Conservation (phyloP, 2,113 vertebrate species). For the Platysternon megacephalum region DNA sequence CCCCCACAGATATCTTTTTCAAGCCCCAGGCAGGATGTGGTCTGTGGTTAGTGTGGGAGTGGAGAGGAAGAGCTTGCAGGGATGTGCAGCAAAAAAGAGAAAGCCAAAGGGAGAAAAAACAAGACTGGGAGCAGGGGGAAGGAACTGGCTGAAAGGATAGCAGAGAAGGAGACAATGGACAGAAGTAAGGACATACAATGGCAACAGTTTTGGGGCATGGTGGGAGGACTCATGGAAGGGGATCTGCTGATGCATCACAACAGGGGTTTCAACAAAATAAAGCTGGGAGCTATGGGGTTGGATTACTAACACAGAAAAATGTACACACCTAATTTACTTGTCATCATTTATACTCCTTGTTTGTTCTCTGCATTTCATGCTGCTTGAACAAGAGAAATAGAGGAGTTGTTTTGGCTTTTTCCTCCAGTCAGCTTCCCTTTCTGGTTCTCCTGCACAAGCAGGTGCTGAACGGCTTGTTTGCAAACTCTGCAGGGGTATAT, state of each 20-base stretch:
- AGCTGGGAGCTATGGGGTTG: background rate
- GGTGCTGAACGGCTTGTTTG: background rate
- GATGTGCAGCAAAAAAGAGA: background rate
- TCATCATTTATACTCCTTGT: background rate
- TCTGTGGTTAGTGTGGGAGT: too few species aligned
- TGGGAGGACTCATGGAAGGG: background rate
- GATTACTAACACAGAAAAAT: background rate
- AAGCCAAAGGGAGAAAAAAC: background rate
- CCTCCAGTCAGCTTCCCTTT: background rate
- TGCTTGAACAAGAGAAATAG: background rate
- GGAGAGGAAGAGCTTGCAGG: background rate
- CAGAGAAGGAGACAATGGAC: background rate
- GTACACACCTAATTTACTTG: background rate
- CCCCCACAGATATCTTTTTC: too few species aligned
- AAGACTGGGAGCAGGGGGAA: background rate
- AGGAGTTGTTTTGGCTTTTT: background rate
- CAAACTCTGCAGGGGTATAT: background rate
- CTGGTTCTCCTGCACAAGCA: background rate
- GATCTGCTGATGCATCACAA: too few species aligned
- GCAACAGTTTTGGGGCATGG: accelerated
- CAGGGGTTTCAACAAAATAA: background rate
- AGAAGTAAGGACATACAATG: background rate
- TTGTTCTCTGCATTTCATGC: background rate
- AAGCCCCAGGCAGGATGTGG: background rate
- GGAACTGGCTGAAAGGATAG: background rate